Conservation (phyloP, 2,113 vertebrate genomes). For the Candoia aspera region DNA sequence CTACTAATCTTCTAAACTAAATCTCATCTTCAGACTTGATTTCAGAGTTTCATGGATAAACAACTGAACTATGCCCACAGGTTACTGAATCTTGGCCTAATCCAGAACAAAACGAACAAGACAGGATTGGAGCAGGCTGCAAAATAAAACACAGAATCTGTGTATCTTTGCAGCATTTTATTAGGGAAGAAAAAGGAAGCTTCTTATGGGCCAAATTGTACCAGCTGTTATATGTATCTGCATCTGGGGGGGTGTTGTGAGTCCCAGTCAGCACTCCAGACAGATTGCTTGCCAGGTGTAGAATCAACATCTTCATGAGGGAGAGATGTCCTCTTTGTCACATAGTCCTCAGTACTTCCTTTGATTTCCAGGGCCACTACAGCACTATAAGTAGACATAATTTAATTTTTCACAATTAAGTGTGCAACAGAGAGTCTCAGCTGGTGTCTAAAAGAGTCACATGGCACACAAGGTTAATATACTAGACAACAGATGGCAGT, state of each 20-base stretch:
- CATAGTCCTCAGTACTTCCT: background rate
- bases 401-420: too few species aligned
- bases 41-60: conserved; percentile 6
- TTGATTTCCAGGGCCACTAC: background rate
- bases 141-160: background rate
- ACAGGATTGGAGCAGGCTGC: background rate
- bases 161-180: background rate
- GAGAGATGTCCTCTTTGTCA: background rate
- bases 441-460: too few species aligned
- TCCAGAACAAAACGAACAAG: background rate
- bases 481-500: too few species aligned
- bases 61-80: background rate
- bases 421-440: too few species aligned
- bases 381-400: background rate
- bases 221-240: background rate
- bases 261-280: background rate
- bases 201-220: background rate
- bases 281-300: background rate
- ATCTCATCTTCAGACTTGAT: background rate
- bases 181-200: background rate
- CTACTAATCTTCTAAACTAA: background rate
- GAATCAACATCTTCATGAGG: background rate
- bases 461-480: too few species aligned
- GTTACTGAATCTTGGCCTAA: background rate
- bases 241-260: background rate